These are phyloP conservation scores for Lucifuga dentata DNA, from an alignment of 2,113 vertebrate genomes.

Conservation along the genomic window DNA sequence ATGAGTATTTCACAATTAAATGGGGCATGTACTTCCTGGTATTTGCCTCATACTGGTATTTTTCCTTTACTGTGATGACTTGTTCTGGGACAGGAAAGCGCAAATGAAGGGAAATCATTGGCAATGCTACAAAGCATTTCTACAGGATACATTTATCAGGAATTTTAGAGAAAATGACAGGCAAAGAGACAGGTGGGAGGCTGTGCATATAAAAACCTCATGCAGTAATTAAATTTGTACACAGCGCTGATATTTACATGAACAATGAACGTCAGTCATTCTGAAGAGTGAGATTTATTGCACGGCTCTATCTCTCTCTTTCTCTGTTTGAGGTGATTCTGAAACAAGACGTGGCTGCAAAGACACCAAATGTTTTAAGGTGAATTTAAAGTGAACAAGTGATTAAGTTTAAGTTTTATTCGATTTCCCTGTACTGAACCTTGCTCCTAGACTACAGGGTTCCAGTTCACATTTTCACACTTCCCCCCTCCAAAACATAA, in stretches of 20 bases:
- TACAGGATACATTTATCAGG: background rate
- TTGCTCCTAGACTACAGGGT: no score
- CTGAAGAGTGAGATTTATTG: no score
- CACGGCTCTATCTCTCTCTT: no score
- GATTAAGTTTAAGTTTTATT: no score
- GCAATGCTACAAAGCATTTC: background rate
- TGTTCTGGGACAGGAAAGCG: slow-evolving; percentile 9
- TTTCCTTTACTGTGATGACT: slow-evolving; percentile 29
- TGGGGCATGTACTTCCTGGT: slow-evolving; percentile 22
- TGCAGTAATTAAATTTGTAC: slow-evolving; percentile 10
- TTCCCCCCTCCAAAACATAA: slow-evolving; percentile 15
- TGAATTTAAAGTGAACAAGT: no score
- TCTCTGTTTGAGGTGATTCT: no score
- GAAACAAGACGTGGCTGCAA: no score
- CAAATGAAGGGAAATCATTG: background rate
- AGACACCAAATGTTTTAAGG: no score
- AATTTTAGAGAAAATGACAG: background rate
- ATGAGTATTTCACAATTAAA: slow-evolving; percentile 55
- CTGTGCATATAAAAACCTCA: slow-evolving; percentile 9
- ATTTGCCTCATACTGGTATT: slow-evolving; percentile 31
- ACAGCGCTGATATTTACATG: slow-evolving; percentile 15
- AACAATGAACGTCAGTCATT: background rate
- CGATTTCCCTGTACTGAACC: no score
- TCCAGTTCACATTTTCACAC: no score
- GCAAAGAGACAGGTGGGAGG: slow-evolving; percentile 6